Evolutionary conservation across 1,140 invertebrate species (phyloP), one percentile per base, ranked within the genome.

Genomic region (Epicauta chinensis): DNA sequence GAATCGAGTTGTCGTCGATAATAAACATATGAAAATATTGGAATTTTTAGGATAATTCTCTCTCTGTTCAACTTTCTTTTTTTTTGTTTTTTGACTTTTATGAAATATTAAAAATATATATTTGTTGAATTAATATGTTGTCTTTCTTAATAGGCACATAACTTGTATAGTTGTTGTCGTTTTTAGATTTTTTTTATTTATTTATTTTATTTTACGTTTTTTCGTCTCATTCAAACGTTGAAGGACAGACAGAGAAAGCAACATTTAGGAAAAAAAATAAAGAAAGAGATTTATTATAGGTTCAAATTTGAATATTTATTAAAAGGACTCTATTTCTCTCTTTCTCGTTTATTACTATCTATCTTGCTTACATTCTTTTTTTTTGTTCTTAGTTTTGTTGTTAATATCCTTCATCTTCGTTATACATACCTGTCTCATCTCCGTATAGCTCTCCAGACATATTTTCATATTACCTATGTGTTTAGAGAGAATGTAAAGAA

Each of bases 271-370:
- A 23, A 7, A 23, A 5, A 23, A 5, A 23, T 23, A 7, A 50
- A 53, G 39, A 31, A 45, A 37, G 42, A 56, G 59, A 64, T 64
- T 64, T 64, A 64, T 64, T 44, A 45, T 45, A 53, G 62, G 57
- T 56, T 49, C 37, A 56, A 34, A 64, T 64, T 58, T 64, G 62
- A 64, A 64, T 64, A 64, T 64, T 62, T 64, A 64, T 64, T 57
- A 60, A 58, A 55, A n/a, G 55, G 58, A 58, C 55, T 49, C 17
- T 1, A 23, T 23, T 23, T 23, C 7, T 23, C 7, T 55, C 48
- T 51, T 61, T 46, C 23, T 37, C 16, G 30, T 16, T 40, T n/a
- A 14, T 45, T 39, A 44, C 36, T 37, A 16, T 53, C 41, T 15
- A 32, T 16, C 23, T 37, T 16, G 37, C 35, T 40, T 10, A 34